These are phyloP conservation scores for Drosophila gaucha DNA, from an alignment of 2,888 invertebrate species.

Conservation along the genomic window DNA sequence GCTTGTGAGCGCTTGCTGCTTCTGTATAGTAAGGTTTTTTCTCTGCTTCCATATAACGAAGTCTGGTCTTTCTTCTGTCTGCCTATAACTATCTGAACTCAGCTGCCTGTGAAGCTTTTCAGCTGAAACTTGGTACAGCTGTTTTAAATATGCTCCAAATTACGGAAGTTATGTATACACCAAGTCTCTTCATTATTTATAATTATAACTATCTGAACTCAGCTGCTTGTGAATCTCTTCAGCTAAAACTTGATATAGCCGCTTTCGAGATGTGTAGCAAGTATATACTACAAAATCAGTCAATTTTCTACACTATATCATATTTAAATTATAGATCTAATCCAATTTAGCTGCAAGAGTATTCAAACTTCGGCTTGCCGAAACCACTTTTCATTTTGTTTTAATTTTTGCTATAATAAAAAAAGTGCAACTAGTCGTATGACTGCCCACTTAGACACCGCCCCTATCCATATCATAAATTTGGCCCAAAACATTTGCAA, in stretches of 20 bases:
- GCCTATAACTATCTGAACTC: background rate
- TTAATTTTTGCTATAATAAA: no score
- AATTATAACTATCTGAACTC: background rate
- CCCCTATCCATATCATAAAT: conserved; percentile 21
- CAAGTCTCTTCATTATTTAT: background rate
- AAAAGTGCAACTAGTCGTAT: conserved; percentile 10
- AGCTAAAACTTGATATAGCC: background rate
- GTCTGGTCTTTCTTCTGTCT: background rate
- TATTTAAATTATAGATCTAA: no score
- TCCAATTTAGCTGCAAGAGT: conserved; percentile 19
- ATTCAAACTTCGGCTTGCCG: conserved; percentile 21
- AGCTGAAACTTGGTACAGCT: background rate
- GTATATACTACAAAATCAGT: background rate
- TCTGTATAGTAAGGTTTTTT: no score
- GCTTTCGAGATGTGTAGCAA: background rate
- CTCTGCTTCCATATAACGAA: background rate
- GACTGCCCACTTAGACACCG: background rate
- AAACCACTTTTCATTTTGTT: background rate
- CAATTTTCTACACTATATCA: background rate
- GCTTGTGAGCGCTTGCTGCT: no score
- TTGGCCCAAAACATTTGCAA: conserved; percentile 19
- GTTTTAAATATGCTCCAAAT: background rate
- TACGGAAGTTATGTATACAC: background rate
- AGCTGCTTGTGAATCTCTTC: background rate
- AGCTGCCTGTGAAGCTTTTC: background rate